phyloP scores from a whole-genome alignment of 2,797 vertebrate species.

The Poecilia wingei region DNA sequence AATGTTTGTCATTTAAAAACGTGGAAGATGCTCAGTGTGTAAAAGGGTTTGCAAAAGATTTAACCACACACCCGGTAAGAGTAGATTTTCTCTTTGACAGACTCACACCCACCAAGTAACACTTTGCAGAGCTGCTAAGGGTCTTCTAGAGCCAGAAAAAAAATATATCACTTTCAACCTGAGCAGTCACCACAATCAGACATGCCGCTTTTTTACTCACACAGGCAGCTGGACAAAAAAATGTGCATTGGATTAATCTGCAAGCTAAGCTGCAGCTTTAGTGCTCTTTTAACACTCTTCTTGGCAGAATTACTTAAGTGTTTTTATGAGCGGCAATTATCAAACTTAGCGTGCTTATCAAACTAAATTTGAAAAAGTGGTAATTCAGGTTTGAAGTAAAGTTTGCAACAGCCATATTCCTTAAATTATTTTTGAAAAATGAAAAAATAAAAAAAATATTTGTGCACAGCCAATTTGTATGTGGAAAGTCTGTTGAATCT shows the following conservation, averaged over 20 bases:
- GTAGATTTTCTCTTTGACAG: slow-evolving; percentile 29
- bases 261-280: neutral
- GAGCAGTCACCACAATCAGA: slow-evolving; percentile 7
- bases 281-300: neutral
- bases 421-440: neutral
- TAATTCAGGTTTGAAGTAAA: slow-evolving; percentile 12
- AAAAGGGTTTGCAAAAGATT: slow-evolving; percentile 33
- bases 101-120: slow-evolving; percentile 27
- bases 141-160: slow-evolving; percentile 27
- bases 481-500: neutral
- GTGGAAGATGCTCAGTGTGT: slow-evolving; percentile 42
- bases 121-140: slow-evolving; percentile 34
- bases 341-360: neutral
- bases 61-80: slow-evolving; percentile 45
- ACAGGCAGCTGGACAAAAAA: neutral
- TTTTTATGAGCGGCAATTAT: neutral
- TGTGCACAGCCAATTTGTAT: neutral
- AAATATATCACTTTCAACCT: slow-evolving; percentile 15
- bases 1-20: slow-evolving; percentile 44
- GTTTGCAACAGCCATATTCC: neutral
- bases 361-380: neutral
- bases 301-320: neutral
- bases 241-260: slow-evolving; percentile 8
- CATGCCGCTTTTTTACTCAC: slow-evolving; percentile 4
- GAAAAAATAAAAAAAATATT: neutral